phyloP scores from a whole-genome alignment of 2,797 vertebrate species.

The Paedocypris micromegethes region DNA sequence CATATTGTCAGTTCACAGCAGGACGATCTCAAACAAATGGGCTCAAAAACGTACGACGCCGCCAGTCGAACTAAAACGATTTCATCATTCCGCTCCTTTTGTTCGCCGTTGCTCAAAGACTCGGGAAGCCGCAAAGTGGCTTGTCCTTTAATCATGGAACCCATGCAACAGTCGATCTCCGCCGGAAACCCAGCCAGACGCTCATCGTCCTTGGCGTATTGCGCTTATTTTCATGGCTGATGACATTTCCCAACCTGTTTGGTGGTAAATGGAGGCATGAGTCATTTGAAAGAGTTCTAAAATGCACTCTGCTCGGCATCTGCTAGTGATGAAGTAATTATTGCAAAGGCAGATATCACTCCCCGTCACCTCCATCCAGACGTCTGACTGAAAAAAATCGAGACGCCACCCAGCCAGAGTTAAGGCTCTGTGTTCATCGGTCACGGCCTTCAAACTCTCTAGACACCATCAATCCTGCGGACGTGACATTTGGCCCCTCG shows the following conservation, averaged over 20 bases:
- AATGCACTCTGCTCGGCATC: constrained; percentile 30
- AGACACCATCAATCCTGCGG: constrained; percentile 34
- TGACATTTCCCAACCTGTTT: constrained; percentile 23
- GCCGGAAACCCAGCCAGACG: neutral
- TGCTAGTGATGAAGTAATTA: constrained; percentile 28
- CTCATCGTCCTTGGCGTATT: neutral
- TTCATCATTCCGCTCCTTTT: too few relatives aligned
- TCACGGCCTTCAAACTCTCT: constrained; percentile 36
- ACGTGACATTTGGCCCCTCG: constrained; percentile 33
- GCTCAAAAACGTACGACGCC: too few relatives aligned
- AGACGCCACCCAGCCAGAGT: neutral
- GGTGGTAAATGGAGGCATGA: constrained; percentile 18
- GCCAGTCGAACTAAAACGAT: too few relatives aligned
- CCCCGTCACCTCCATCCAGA: constrained; percentile 18
- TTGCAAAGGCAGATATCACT: constrained; percentile 30
- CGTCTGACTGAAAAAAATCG: constrained; percentile 11
- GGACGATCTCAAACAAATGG: too few relatives aligned
- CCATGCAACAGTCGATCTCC: too few relatives aligned
- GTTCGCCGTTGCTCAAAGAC: too few relatives aligned
- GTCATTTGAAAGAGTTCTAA: constrained; percentile 14
- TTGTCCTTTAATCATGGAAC: too few relatives aligned
- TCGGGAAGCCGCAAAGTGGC: too few relatives aligned
- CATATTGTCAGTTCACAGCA: too few relatives aligned
- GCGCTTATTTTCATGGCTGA: neutral
- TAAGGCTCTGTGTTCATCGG: constrained; percentile 30